phyloP scores from a whole-genome alignment of 2,113 vertebrate genomes.

The Daphoenositta chrysoptera region DNA sequence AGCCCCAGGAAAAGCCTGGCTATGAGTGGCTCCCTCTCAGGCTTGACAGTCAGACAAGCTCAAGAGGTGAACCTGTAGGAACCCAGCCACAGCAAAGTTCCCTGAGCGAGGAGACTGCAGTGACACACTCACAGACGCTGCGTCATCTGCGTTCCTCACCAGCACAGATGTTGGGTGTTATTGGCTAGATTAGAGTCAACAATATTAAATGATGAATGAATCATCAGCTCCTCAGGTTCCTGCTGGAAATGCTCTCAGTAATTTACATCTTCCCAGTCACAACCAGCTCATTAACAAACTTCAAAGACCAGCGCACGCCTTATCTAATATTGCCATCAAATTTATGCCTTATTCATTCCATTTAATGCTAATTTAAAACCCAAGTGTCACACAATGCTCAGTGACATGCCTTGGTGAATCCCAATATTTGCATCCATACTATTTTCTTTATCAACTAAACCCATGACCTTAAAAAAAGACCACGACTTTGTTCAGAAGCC shows the following conservation, averaged over 20 bases:
- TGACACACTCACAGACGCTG: not conserved
- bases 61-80: not conserved
- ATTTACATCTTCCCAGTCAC: conserved; percentile 28
- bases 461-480: not conserved
- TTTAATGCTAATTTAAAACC: conserved; percentile 9
- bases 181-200: conserved; percentile 41
- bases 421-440: not conserved
- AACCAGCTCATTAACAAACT: conserved; percentile 22
- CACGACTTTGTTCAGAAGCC: not conserved
- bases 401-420: not conserved
- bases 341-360: not conserved
- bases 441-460: not conserved
- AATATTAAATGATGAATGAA: conserved; percentile 46
- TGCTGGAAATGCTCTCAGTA: conserved; percentile 33
- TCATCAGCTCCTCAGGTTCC: conserved; percentile 29
- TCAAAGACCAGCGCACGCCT: conserved; percentile 10
- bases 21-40: not conserved
- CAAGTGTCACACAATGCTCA: not conserved
- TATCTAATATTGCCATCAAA: conserved; percentile 53
- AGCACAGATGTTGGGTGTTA: not conserved
- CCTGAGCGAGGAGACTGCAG: not conserved
- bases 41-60: not conserved
- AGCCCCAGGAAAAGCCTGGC: not conserved
- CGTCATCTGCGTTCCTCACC: not conserved
- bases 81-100: conserved; percentile 20